Base-by-base conservation (phyloP, 2,888 invertebrate genomes). In the Spodoptera littoralis region DNA sequence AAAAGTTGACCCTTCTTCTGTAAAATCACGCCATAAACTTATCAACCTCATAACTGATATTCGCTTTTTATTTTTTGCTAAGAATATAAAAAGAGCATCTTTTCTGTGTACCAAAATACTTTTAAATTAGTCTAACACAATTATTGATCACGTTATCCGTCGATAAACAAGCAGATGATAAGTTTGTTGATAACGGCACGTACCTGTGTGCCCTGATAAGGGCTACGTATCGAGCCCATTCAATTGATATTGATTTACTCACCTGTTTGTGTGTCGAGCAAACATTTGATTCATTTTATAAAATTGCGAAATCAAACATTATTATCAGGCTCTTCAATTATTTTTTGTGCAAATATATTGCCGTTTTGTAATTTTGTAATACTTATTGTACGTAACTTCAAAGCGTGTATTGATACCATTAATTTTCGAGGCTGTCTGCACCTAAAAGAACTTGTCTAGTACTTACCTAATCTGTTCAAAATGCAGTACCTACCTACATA, bases 191-290 rank as follows among this genome's bases (percentile, higher is more conserved):
- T 93, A 92, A 90, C 76, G 77, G 71, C 76, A 77, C 79, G 83
- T 84, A 83, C 84, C 76, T 80, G 69, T 80, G 60, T 73, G 71
- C 69, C 70, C 67, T 85, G 92, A 92, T 92, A 92, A 85, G 76
- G 76, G 67, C 84, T 78, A 76, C 55, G 58, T 76, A 73, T 76
- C 65, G 70, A 67, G 76, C 82, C 79, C 86, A 91, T 92, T 91
- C 87, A 90, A 85, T 85, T 83, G 77, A 82, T 91, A 90, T 92
- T 87, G 90, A 91, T 91, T 89, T 88, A 80, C 84, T 87, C 89
- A 92, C 91, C 86, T 90, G 90, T 80, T 84, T 76, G 77, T 85
- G 79, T 84, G 78, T 47, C 58, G 47, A 66, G 80, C 79, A 83
- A 87, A 85, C 84, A 87, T 86, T 84, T 78, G 69, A 70, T 67